Base-by-base conservation (phyloP, 2,113 vertebrate genomes). In the Chaetorhynchus papuensis region DNA sequence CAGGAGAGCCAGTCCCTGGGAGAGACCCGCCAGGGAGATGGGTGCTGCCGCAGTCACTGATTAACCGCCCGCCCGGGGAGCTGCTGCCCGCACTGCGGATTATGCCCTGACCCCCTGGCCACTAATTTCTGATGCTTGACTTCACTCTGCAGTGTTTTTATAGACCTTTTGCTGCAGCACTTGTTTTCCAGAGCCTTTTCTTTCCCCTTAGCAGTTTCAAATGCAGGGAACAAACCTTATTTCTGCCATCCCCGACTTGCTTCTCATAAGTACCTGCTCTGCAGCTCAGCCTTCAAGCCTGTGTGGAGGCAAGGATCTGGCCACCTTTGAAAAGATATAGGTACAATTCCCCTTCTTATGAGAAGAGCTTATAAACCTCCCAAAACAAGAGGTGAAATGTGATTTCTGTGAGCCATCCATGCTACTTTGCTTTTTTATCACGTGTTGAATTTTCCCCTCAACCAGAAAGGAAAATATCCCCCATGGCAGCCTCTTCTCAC, bases 91-190 rank as follows among this genome's bases (percentile, higher is more conserved):
- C 2, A 6, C 64, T 42, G 56, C 0, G 0, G 44, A 31, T 93
- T 87, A 45, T 0, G 4, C 27, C 59, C 47, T 7, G 20, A 45
- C 87, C 75, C 68, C 61, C 90, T 28, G 27, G 71, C 71, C 50
- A 41, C 63, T 90, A 56, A 65, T 83, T 93, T 92, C 85, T 91
- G 85, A 94, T 52, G 83, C 87, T 83, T 91, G 82, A 78, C 74
- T 95, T 94, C 90, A 95, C 82, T 80, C 35, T 52, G 33, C 8
- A 4, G 20, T 50, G 44, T n/a, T 90, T 93, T 70, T 71, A 79
- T 35, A 86, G 71, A 59, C 7, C 35, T 95, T 94, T 65, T 76
- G 53, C 69, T 24, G 21, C 17, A 65, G 41, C 1, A 2, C 10
- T 77, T 1, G 1, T 59, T 95, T 85, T 39, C 79, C 39, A 66